Conservation (phyloP, 2,888 invertebrate genomes). For the Caenorhabditis macrosperma region DNA sequence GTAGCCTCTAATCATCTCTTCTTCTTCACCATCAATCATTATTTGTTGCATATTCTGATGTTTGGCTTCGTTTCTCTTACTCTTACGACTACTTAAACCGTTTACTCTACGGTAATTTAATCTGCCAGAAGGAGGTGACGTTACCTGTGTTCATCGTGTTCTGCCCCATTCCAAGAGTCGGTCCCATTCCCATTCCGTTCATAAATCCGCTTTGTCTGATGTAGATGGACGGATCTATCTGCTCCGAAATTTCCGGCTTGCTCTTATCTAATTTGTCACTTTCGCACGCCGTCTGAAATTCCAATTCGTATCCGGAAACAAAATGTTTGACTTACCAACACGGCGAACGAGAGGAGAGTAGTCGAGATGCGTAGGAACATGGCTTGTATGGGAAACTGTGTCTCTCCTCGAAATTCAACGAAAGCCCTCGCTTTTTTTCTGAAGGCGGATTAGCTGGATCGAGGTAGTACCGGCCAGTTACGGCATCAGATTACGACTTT, state of each 20-base stretch:
- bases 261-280: slow-evolving; percentile 18
- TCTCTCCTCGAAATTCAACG: background rate
- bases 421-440: slow-evolving; percentile 23
- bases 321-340: background rate
- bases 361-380: slow-evolving; percentile 15
- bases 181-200: slow-evolving; percentile 50
- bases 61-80: background rate
- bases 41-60: background rate
- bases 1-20: background rate
- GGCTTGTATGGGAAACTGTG: background rate
- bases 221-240: slow-evolving; percentile 55
- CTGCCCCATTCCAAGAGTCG: slow-evolving; percentile 44
- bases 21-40: background rate
- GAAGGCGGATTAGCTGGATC: slow-evolving; percentile 44
- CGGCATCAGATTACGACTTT: slow-evolving; percentile 49
- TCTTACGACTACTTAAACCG: too few relatives aligned
- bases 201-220: slow-evolving; percentile 40
- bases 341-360: background rate
- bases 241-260: slow-evolving; percentile 51
- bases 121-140: background rate
- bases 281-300: slow-evolving; percentile 2
- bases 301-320: background rate
- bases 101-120: background rate
- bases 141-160: slow-evolving; percentile 42
- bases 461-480: slow-evolving; percentile 29